Conservation (phyloP, 1,140 invertebrate species). For the Gryon sp. region DNA sequence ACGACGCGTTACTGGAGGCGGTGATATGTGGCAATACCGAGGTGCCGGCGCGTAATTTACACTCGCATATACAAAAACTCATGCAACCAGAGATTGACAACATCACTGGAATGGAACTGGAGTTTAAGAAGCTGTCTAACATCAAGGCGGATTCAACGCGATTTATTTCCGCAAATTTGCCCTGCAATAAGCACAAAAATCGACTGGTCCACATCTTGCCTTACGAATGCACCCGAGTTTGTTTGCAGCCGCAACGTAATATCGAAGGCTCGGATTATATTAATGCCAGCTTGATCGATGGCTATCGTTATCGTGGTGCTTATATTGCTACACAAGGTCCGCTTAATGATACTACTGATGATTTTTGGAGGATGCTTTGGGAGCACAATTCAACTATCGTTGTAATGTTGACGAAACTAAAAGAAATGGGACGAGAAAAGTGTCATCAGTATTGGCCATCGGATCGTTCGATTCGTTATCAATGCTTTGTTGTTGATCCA, state of each 20-base stretch:
- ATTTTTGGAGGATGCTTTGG: constrained; percentile 99
- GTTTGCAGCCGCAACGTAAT: constrained; percentile 92
- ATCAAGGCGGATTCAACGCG: constrained; percentile 96
- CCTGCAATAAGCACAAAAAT: constrained; percentile 99
- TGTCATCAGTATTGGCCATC: constrained; percentile 99
- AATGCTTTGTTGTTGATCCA: constrained; percentile 98
- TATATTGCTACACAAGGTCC: constrained; percentile 99
- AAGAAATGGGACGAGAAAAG: constrained; percentile 98
- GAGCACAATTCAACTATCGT: constrained; percentile 99
- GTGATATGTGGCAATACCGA: constrained; percentile 97
- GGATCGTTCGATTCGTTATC: constrained; percentile 96
- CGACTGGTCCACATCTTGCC: constrained; percentile 98
- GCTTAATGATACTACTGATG: constrained; percentile 95
- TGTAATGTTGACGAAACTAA: constrained; percentile 98
- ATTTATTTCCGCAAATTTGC: constrained; percentile 97
- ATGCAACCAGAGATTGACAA: constrained; percentile 90
- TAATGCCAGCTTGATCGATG: constrained; percentile 99
- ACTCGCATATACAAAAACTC: constrained; percentile 95
- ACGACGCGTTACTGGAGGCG: constrained; percentile 97
- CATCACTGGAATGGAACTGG: constrained; percentile 97
- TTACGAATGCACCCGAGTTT: constrained; percentile 97
- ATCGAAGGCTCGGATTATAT: constrained; percentile 99
- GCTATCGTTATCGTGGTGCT: constrained; percentile 92
- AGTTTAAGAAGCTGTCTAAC: constrained; percentile 98
- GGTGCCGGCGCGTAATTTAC: constrained; percentile 93